Base-by-base conservation (phyloP, 2,888 invertebrate species). In the Orchesellides sinensis region DNA sequence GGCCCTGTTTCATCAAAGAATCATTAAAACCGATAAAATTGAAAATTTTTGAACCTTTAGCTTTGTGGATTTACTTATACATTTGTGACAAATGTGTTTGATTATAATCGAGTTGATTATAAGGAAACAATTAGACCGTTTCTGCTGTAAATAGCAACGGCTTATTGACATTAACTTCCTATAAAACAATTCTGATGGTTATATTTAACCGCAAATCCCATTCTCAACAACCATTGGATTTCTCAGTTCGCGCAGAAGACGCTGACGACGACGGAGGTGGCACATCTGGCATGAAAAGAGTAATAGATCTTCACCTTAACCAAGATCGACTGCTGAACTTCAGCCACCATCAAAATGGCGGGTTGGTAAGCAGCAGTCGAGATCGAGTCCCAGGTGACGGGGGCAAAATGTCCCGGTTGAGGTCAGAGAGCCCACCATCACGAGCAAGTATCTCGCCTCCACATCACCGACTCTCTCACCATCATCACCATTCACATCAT, bases 241-340 rank as follows among this genome's bases (percentile, higher is more conserved):
- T 87, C 83, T 87, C 87, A 72, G 85, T 82, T 68, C 79, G 61
- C 21, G 63, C 65, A 27, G 72, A 80, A 66, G 54, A 66, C 29
- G 32, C 49, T 61, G 78, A 78, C 49, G 78, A 78, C 68, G 52
- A 35, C 29, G 54, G 74, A 23, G 47, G 79, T 35, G 73, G 54
- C 72, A 80, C 54, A 59, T 65, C 73, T 83, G 87, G 86, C 73
- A 88, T 88, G 88, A 88, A 88, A 87, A 85, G 88, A 85, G 87
- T 84, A 68, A 79, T 88, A 83, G 88, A 87, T 85, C 86, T 86
- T 72, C 87, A 86, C 54, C 74, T 75, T 21, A 82, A 85, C 63
- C 80, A 70, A 54, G 85, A 85, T 49, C 86, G 82, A 59, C 79
- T 85, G 72, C 80, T 80, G 21, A 80, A 73, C 73, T 80, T 80